Evolutionary conservation across 2,113 vertebrate genomes (phyloP), one percentile per base, ranked within the genome.

Genomic region (Tragulus kanchil): DNA sequence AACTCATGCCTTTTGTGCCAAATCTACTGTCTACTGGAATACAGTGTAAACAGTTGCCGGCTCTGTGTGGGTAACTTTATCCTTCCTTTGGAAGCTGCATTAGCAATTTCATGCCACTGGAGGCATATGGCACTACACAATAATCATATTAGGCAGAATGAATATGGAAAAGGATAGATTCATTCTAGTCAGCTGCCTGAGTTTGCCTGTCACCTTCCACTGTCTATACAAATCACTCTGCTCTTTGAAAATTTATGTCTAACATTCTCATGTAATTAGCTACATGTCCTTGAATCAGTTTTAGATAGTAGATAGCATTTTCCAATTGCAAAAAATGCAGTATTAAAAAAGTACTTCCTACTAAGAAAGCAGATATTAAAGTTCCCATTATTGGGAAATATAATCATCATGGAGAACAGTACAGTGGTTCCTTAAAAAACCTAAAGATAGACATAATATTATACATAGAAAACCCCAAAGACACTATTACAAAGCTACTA

Each of bases 61-160:
- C 69, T 95, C 42, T 6, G 48, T 59, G 2, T 26, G 48, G 64
- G 2, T 84, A 82, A 71, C 15, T 64, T 62, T 67, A 23, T 3
- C 28, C 42, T 77, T 92, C 52, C 26, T 71, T 89, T 86, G 15
- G 67, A 92, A 77, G 28, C 11, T 90, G 69, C 21, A 42, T 88
- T 81, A 65, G 8, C 31, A 92, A 48, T 82, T 92, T 93, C 69
- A 85, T 92, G 62, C 17, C 64, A 94, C 62, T 75, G 58, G 62
- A 94, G 52, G 45, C 54, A 82, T 77, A 93, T 62, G 19, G 31
- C 25, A 77, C 92, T 71, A 64, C 28, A 93, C 77, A 75, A 94
- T 95, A 89, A 83, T 58, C 16, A 52, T 90, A 85, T 82, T 95
- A 94, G 50, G 48, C 59, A 94, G 85, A 88, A 97, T 90, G 65